Evolutionary conservation across 1,140 invertebrate genomes (phyloP).

Genomic region (Octopus bimaculoides): DNA sequence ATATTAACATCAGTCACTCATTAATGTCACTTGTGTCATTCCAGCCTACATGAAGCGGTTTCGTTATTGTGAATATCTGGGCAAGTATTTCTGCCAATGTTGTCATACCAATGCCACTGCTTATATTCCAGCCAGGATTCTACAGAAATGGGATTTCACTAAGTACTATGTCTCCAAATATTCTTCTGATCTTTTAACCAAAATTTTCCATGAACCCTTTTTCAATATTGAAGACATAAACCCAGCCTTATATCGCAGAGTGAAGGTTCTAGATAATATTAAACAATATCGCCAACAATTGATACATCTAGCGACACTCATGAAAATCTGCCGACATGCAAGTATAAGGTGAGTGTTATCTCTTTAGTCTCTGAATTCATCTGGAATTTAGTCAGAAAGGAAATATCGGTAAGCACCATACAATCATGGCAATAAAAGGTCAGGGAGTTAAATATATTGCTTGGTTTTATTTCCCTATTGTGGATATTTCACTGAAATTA

Average conservation of each 20-base stretch:
- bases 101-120: conserved; percentile 78
- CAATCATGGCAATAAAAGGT: too few species aligned
- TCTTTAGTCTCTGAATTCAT: too few species aligned
- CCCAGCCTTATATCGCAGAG: conserved; percentile 66
- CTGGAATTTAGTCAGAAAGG: too few species aligned
- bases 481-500: too few species aligned
- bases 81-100: conserved; percentile 84
- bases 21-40: conserved; percentile 24
- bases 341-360: conserved; percentile 32
- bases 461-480: too few species aligned
- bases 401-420: too few species aligned
- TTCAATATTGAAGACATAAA: conserved; percentile 70
- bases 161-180: conserved; percentile 78
- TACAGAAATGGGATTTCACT: conserved; percentile 74
- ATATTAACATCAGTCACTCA: too few species aligned
- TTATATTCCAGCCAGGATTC: conserved; percentile 75
- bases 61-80: conserved; percentile 79
- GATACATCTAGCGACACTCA: conserved; percentile 68
- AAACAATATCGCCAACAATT: conserved; percentile 67
- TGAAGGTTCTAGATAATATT: conserved; percentile 65
- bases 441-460: too few species aligned
- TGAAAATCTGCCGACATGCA: conserved; percentile 47
- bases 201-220: conserved; percentile 76
- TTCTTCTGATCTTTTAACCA: conserved; percentile 73
- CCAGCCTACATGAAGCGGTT: conserved; percentile 67